Base-by-base conservation (phyloP, 2,797 vertebrate genomes). In the Sebastes alutus region DNA sequence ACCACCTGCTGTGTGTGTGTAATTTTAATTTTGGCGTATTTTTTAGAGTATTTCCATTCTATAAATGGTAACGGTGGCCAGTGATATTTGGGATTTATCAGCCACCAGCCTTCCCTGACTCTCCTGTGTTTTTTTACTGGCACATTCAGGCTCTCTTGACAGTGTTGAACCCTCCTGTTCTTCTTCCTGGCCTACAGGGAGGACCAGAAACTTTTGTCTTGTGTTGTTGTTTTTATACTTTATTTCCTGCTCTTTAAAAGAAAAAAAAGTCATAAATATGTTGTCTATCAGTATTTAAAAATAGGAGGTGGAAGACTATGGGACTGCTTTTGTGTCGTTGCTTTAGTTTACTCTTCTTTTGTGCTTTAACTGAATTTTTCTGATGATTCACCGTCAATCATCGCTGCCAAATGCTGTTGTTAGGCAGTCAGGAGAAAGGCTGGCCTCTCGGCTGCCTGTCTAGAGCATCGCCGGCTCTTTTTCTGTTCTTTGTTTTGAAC, bases 201-300 rank as follows among this genome's bases (percentile, higher is more conserved):
- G 72, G 83, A 88, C 62, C 91, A 90, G 75, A 86, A 92, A 92
- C 81, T 72, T 42, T 89, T 94, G 96, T 96, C 95, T 96, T 93
- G 93, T 97, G 94, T 87, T 87, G 84, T 86, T 87, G 78, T 91
- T 90, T 88, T 90, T 90, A 78, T 80, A 87, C 83, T 86, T 90
- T 79, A 52, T 92, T 93, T 92, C 83, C 86, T 75, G 67, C 81
- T 82, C 85, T 79, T 59, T 60, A 68, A 78, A 80, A 46, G 6
- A 29, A 72, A 67, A 82, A 79, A 96, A 96, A 81, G 78, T 92
- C 71, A 86, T 91, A 86, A 90, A 93, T 90, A 88, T 90, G 83
- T 93, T 79, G 81, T 95, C 88, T 94, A 92, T 97, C 97, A 98
- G 97, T 99, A 99, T 99, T 99, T 99, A 97, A 97, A 97, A 97